These are phyloP conservation scores for Aspidoscelis tigris DNA, from an alignment of 2,113 vertebrate species.

Conservation along the genomic window DNA sequence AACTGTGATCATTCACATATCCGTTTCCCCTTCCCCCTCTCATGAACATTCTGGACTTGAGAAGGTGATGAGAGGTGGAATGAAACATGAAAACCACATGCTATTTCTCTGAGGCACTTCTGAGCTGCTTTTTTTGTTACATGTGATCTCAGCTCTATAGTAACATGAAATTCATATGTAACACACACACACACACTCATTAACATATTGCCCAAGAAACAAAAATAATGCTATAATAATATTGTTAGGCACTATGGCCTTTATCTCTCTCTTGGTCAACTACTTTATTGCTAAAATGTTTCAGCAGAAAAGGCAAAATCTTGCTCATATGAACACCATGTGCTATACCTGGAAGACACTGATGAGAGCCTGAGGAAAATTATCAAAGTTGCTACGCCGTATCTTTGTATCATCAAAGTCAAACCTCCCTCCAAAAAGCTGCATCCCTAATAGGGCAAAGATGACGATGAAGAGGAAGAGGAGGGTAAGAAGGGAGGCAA, in stretches of 20 bases:
- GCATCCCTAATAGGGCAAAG: conserved; percentile 96
- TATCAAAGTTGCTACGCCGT: conserved; percentile 94
- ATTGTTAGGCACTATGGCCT: neutral
- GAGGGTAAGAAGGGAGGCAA: conserved; percentile 93
- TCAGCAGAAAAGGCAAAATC: neutral
- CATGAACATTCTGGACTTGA: too few species aligned
- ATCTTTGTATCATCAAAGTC: conserved; percentile 86
- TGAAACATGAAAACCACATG: too few species aligned
- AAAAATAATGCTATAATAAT: too few species aligned
- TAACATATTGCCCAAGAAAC: too few species aligned
- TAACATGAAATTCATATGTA: too few species aligned
- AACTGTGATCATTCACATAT: too few species aligned
- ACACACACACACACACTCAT: too few species aligned
- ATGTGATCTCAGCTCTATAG: too few species aligned
- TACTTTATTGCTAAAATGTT: neutral
- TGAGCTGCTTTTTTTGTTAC: too few species aligned
- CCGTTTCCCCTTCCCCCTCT: too few species aligned
- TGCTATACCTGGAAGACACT: conserved; percentile 93
- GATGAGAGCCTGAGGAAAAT: conserved; percentile 96
- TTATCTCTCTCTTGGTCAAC: neutral
- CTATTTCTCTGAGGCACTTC: too few species aligned
- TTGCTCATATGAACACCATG: neutral
- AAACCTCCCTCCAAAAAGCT: conserved; percentile 96
- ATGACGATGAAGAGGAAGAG: conserved; percentile 97
- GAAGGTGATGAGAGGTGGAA: too few species aligned